phyloP scores from a whole-genome alignment of 2,888 invertebrate genomes.

The Morpho helenor region DNA sequence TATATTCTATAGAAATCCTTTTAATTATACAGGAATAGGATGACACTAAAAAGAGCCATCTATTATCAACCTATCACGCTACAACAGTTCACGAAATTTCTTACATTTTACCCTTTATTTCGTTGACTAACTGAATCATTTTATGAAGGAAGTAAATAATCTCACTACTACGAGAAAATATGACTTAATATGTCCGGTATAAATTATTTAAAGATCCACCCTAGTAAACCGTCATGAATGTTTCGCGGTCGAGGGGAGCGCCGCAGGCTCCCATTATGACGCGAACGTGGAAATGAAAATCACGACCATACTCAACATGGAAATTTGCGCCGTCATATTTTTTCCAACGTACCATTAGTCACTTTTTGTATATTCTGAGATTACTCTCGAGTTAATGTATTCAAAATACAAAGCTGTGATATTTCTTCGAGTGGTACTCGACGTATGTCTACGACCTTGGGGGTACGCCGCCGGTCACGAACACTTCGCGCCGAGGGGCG shows the following conservation, averaged over 20 bases:
- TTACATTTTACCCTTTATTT: no score
- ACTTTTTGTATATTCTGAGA: neutral
- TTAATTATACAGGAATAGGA: no score
- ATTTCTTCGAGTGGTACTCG: slow-evolving; percentile 7
- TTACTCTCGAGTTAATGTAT: slow-evolving; percentile 2
- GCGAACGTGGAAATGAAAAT: slow-evolving; percentile 8
- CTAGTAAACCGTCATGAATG: neutral
- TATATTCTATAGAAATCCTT: no score
- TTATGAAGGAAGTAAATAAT: no score
- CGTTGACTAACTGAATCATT: no score
- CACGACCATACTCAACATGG: slow-evolving; percentile 17
- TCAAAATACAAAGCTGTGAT: slow-evolving; percentile 6
- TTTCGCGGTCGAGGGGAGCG: neutral
- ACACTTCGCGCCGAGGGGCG: slow-evolving; percentile 6
- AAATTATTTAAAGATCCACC: no score
- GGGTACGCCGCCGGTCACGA: slow-evolving; percentile 10
- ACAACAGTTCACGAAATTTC: no score
- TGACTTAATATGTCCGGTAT: no score
- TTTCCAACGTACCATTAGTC: neutral
- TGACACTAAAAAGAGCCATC: no score
- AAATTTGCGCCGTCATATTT: slow-evolving; percentile 3
- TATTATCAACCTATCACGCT: no score
- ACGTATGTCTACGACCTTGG: slow-evolving; percentile 8
- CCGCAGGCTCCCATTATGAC: neutral
- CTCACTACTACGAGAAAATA: no score